These are phyloP conservation scores for Nudaria mundana DNA, from an alignment of 2,888 invertebrate species.

Conservation along the genomic window DNA sequence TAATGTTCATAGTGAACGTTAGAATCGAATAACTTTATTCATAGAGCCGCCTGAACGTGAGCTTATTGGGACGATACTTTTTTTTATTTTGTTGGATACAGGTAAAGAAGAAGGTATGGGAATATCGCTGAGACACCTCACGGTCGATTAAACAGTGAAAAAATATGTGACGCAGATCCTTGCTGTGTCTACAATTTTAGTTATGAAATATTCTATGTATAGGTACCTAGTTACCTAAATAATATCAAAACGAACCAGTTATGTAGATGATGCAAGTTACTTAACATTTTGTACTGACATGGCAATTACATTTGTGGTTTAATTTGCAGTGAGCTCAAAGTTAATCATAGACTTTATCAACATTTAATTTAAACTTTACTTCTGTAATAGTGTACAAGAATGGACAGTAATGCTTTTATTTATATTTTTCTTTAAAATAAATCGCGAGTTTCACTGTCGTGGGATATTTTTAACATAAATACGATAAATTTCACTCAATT, in stretches of 20 bases:
- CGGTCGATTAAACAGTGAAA: constrained; percentile 55
- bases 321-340: constrained; percentile 54
- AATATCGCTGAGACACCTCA: constrained; percentile 50
- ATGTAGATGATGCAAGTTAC: constrained; percentile 45
- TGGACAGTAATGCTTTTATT: constrained; percentile 26
- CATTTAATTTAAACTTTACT: constrained; percentile 29
- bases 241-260: constrained; percentile 54
- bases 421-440: constrained; percentile 31
- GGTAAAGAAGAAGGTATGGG: constrained; percentile 67
- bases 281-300: constrained; percentile 51
- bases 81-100: constrained; percentile 48
- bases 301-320: constrained; percentile 72
- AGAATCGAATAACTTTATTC: constrained; percentile 71
- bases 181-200: no score
- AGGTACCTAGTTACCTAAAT: no score
- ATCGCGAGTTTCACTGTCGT: background rate
- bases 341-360: constrained; percentile 56
- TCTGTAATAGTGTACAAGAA: constrained; percentile 32
- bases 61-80: constrained; percentile 47
- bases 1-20: constrained; percentile 68
- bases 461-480: background rate
- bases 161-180: constrained; percentile 41
- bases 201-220: no score
- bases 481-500: background rate
- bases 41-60: constrained; percentile 56